Base-by-base conservation (phyloP, 2,888 invertebrate species). In the Epinotia bilunana region DNA sequence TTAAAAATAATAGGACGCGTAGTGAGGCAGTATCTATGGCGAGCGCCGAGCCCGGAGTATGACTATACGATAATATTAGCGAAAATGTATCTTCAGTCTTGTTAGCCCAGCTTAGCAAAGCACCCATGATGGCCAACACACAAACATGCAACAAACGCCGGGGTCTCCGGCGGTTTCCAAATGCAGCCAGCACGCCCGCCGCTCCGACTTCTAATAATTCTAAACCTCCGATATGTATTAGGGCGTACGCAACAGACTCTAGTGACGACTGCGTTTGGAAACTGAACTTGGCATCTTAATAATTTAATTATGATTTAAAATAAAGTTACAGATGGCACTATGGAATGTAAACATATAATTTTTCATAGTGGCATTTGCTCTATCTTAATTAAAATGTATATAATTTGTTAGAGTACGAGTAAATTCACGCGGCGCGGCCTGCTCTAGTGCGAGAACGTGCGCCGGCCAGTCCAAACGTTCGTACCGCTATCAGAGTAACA, bases 321-420 rank as follows among this genome's bases (percentile, higher is more conserved):
- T 65, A 77, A 73, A 72, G 78, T 72, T 73, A 83, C 79, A 82
- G 80, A 88, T 88, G 91, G 85, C 91, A 91, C 92, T 90, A 91
- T 90, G 92, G 87, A 88, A 88, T 90, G 90, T 87, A 86, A 91
- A 91, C 91, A 91, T 92, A 92, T 91, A 88, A 90, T 88, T 90
- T 83, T 87, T 88, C 91, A 90, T 90, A 91, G 91, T 89, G 90
- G 84, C 88, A 87, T 84, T 83, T 82, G 79, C 78, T 81, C 76
- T 80, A 80, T 82, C 76, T 78, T 76, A 80, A 76, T 78, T 80
- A 77, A 79, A 74, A 74, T 65, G 74, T 74, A 74, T 70, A 74
- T 74, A 74, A 63, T 74, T 70, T 71, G 74, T 63, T 60, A 65
- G 64, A 64, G 58, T 74, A 65, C 64, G 69, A 64, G 74, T 73